A percentile compares a stretch with the other conserved stretches of the same genome.
These are phyloP conservation scores for Eupithecia exiguata DNA, from an alignment of 2,888 invertebrate genomes.

Conservation along the genomic window DNA sequence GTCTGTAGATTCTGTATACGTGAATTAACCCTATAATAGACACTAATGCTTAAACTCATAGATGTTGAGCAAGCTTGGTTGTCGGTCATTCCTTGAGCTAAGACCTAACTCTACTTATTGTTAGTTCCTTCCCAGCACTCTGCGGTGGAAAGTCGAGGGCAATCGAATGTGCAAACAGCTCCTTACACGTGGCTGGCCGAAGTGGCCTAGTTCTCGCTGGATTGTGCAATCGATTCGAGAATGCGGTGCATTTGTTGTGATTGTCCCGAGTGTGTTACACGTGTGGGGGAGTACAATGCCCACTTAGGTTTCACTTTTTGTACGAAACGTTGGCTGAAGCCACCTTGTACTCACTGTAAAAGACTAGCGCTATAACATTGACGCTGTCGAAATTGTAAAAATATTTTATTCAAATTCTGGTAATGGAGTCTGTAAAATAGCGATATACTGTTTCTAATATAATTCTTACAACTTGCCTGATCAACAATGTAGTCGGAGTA, in stretches of 20 bases:
- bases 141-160: neutral
- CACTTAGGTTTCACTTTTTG: neutral
- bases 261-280: neutral
- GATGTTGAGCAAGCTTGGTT: neutral
- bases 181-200: constrained; percentile 5
- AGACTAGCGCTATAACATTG: no score
- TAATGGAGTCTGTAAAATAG: neutral
- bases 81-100: neutral
- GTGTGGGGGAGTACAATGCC: neutral
- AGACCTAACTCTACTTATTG: neutral
- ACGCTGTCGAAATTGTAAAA: no score
- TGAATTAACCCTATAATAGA: neutral
- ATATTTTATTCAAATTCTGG: no score
- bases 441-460: neutral
- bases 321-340: neutral
- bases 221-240: constrained; percentile 1
- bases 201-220: neutral
- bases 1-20: neutral
- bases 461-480: neutral
- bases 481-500: neutral
- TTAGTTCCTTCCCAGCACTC: neutral
- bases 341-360: neutral
- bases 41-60: neutral
- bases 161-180: neutral
- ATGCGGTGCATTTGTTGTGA: neutral